Base-by-base conservation (phyloP, 2,888 invertebrate genomes). In the Leptarthrus brevirostris region DNA sequence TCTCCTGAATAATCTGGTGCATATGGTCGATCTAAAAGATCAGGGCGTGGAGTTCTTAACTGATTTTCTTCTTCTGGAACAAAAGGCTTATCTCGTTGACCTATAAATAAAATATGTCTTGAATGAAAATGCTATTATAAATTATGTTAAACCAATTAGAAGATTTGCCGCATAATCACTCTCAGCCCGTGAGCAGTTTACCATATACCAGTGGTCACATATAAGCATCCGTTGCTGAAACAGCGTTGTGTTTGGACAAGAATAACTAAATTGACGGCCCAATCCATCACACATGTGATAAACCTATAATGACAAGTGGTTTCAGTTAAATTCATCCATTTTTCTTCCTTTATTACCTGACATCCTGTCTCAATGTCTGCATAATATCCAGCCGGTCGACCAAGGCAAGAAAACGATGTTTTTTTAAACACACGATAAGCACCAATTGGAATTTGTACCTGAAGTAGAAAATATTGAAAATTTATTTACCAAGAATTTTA, bases 201-300 rank as follows among this genome's bases (percentile, higher is more conserved):
- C 93, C 92, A 92, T 92, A 83, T 92, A 92, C 92, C 85, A 85
- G 82, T 93, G 93, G 84, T 93, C 92, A 81, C 93, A 93, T 81
- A 93, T 90, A 76, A 93, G 87, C 92, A 93, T 92, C 56, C 92
- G 86, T 83, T 93, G 93, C 82, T 93, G 93, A 86, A 93, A 93
- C 69, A 92, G 87, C 5, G 93, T 93, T 49, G 91, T 91, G 84
- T 92, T 92, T 24, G 93, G 93, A 79, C 93, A 93, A 22, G 90
- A 87, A 84, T 93, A 92, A 84, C 90, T 92, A 85, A 92, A 93
- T 86, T 92, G 91, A 0, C 92, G 86, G 0, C 92, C 92, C 52
- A 92, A 86, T 0, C 90, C 91, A 81, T 92, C 92, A 82, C 93
- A 93, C 92, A 93, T 92, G 86, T 93, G 92, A 84, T 93, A 93